These are phyloP conservation scores for Pollenia angustigena DNA, from an alignment of 2,888 invertebrate species.

Conservation along the genomic window DNA sequence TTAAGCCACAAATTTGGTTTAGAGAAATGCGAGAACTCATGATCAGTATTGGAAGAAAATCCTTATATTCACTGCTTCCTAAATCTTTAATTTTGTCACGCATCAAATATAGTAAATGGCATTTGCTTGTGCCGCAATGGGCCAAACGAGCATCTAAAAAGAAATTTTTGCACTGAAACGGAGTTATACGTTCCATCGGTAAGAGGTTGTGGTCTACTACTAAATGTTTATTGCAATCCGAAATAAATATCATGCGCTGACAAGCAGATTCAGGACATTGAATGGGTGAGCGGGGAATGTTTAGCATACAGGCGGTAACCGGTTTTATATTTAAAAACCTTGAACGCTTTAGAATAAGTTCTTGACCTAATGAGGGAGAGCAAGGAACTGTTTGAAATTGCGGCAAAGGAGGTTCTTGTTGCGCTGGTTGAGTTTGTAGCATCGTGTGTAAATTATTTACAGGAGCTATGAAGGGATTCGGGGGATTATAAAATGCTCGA, in stretches of 20 bases:
- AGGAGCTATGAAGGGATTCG: neutral
- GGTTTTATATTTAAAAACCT: conserved; percentile 60
- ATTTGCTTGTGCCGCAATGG: conserved; percentile 75
- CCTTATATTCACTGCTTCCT: conserved; percentile 76
- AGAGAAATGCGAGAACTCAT: conserved; percentile 79
- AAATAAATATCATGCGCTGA: conserved; percentile 77
- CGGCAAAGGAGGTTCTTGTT: conserved; percentile 69
- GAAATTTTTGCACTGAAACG: conserved; percentile 78
- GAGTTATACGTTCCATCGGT: conserved; percentile 79
- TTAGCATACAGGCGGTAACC: conserved; percentile 64
- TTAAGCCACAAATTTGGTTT: conserved; percentile 71
- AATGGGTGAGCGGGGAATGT: conserved; percentile 77
- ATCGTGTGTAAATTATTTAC: conserved; percentile 30
- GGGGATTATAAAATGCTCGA: conserved; percentile 65
- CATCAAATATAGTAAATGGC: conserved; percentile 79
- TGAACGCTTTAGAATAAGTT: conserved; percentile 60
- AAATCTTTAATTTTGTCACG: conserved; percentile 78
- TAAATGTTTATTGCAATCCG: conserved; percentile 80
- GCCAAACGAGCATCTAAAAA: conserved; percentile 78
- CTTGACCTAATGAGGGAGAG: conserved; percentile 47
- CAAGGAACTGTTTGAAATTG: conserved; percentile 76
- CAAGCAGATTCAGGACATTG: conserved; percentile 79
- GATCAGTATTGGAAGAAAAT: conserved; percentile 79
- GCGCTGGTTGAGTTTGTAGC: conserved; percentile 11
- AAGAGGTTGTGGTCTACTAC: conserved; percentile 78